Conservation (phyloP, 2,113 vertebrate species). For the Octodon degus region DNA sequence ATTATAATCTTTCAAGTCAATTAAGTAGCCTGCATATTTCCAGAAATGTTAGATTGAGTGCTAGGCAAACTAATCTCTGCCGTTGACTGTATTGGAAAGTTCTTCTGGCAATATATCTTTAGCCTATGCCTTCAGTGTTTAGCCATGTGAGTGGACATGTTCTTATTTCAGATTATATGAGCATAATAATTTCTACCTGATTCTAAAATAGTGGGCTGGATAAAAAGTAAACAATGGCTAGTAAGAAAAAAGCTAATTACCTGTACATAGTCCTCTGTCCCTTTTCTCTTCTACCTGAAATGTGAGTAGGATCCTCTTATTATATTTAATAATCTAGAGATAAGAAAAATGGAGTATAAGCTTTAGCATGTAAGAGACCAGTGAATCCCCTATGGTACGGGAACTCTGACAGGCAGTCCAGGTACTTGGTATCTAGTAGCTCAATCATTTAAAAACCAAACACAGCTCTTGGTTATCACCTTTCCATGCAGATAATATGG, state of each 20-base stretch:
- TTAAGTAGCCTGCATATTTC: not conserved
- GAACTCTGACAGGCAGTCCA: not conserved
- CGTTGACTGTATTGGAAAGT: constrained; percentile 23
- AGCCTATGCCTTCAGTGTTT: not conserved
- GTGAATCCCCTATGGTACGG: not conserved
- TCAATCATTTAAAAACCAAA: constrained; percentile 26
- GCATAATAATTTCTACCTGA: constrained; percentile 10
- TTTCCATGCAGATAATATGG: constrained; percentile 26
- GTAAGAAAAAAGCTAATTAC: not conserved
- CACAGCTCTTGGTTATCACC: constrained; percentile 12
- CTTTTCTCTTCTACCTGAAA: not conserved
- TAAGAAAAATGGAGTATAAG: not conserved
- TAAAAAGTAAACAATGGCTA: not conserved
- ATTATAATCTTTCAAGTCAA: not conserved
- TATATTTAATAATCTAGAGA: constrained; percentile 5
- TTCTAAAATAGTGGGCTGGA: constrained; percentile 1
- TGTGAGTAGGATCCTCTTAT: not conserved
- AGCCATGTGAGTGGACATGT: not conserved
- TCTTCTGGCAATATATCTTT: constrained; percentile 26
- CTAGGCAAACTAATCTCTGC: not conserved
- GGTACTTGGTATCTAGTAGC: not conserved
- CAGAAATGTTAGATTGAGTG: not conserved
- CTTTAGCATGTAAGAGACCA: not conserved
- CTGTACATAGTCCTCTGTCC: not conserved
- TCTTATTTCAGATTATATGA: constrained; percentile 18